Conservation (phyloP, 2,797 vertebrate genomes). For the Cyprinella venusta region DNA sequence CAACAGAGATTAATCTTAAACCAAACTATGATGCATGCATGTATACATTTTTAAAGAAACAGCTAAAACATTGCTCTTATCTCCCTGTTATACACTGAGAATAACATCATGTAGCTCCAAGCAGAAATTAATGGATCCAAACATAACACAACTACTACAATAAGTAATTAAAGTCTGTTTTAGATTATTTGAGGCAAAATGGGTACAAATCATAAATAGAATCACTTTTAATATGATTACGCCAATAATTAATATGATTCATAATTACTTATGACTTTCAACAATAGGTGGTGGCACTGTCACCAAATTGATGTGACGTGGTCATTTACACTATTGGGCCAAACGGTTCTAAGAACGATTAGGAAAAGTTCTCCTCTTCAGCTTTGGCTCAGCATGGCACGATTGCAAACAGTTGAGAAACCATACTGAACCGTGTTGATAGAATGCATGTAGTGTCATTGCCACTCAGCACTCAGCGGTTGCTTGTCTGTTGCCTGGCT, state of each 20-base stretch:
- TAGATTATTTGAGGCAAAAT: neutral
- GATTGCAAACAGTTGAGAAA: neutral
- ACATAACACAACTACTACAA: neutral
- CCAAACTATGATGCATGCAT: neutral
- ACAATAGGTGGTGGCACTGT: no score
- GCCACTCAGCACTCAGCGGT: no score
- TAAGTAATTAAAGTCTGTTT: neutral
- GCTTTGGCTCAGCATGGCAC: neutral
- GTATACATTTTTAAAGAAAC: constrained; percentile 8
- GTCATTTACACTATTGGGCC: neutral
- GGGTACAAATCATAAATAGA: neutral
- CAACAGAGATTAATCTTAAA: neutral
- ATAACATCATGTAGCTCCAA: neutral
- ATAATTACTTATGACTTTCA: neutral
- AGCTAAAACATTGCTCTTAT: neutral
- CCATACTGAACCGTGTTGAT: no score
- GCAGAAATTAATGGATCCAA: neutral
- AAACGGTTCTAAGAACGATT: neutral
- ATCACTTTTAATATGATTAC: neutral
- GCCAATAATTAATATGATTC: no score
- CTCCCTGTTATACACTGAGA: neutral
- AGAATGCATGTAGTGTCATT: no score
- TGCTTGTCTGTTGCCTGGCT: no score
- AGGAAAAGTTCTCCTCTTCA: neutral
- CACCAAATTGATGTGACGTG: no score